Base-by-base conservation (phyloP, 2,797 vertebrate genomes). In the Oreonectes daqikongensis region DNA sequence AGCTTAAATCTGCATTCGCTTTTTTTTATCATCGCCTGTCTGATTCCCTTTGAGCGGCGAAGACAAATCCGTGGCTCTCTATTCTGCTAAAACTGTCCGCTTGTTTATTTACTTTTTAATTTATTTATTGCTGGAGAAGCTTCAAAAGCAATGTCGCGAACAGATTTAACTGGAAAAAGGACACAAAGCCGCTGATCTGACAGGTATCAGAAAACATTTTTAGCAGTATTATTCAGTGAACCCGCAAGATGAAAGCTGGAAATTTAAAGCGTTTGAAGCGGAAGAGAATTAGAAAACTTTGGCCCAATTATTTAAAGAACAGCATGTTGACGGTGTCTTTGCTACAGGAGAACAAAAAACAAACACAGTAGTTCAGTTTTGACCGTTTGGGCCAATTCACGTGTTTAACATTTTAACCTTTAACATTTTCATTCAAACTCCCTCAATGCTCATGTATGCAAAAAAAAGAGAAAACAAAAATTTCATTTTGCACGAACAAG, bases 11-110 rank as follows among this genome's bases (percentile, higher is more conserved):
- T 42, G 66, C 64, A 57, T 70, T 77, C 64, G 75, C 75, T 63
- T 77, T 69, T n/a, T 77, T 77, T 77, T 77, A 69, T 61, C 75
- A 69, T 77, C 42, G 52, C 66, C 55, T 77, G 75, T 69, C 75
- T 77, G 65, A 77, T 52, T 69, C 55, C 30, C 66, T 75, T 75
- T 77, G 75, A 63, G 53, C 7, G 12, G n/a, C 1, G 22, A 38
- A 69, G 75, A 77, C 66, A 77, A 77, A 77, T 77, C 75, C 75
- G 9, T 32, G 46, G 32, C 57, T 69, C 42, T 60, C 17, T 70
- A 42, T 77, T 69, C 75, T 35, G 42, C 44, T 55, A 61, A 67
- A 52, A 40, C 66, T 77, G 57, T 30, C 42, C 70, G 66, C 17
- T 77, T 61, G 59, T 35, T 61, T 61, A 11, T 61, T 68, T 42